A percentile compares a stretch with the other conserved stretches of the same genome.
Conservation (phyloP, 2,888 invertebrate species). For the Trachelus stipa region DNA sequence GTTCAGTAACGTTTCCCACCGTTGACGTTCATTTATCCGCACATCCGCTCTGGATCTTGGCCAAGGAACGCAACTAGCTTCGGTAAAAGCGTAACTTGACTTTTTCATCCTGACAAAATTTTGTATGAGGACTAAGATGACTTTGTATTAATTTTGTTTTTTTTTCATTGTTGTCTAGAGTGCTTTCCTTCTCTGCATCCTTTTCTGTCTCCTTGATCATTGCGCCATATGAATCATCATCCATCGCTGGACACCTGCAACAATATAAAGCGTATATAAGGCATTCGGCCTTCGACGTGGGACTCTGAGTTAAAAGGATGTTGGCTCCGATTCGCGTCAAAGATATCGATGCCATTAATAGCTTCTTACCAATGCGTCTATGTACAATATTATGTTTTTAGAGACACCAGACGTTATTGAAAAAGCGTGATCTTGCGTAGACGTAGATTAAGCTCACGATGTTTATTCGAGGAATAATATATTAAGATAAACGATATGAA, state of each 20-base stretch:
- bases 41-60: not conserved
- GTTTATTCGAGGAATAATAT: not conserved
- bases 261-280: not conserved
- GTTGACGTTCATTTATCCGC: not conserved
- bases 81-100: not conserved
- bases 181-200: not conserved
- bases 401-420: not conserved
- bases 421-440: not conserved
- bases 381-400: not conserved
- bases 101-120: not conserved
- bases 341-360: not conserved
- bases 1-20: not conserved
- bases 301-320: not conserved
- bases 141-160: not conserved
- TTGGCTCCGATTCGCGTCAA: not conserved
- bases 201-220: not conserved
- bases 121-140: not conserved
- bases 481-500: not conserved
- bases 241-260: not conserved
- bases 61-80: not conserved
- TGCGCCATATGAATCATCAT: not conserved
- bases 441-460: not conserved
- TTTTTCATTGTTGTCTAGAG: not conserved
- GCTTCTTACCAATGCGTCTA: not conserved
- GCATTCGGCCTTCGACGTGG: not conserved